Conservation (phyloP, 2,888 invertebrate genomes). For the Conops quadrifasciatus region DNA sequence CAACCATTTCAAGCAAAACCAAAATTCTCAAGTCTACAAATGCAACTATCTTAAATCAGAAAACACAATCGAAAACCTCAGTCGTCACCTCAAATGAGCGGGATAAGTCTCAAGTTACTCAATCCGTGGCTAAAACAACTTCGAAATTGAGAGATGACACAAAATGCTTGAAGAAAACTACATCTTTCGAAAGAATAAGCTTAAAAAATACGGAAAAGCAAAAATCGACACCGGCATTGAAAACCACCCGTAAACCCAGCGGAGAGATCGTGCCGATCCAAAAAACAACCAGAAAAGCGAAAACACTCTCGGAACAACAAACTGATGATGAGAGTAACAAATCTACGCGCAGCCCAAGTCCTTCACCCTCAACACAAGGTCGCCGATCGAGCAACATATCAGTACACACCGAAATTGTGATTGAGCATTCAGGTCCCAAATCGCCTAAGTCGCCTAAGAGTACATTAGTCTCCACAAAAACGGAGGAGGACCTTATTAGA, state of each 20-base stretch:
- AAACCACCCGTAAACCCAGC: conserved; percentile 6
- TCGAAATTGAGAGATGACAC: background rate
- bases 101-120: background rate
- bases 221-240: background rate
- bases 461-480: conserved; percentile 34
- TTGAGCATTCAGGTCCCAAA: conserved; percentile 56
- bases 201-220: background rate
- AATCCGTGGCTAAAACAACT: background rate
- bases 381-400: conserved; percentile 60
- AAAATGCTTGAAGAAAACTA: conserved; percentile 9
- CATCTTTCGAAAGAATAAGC: conserved; percentile 3
- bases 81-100: background rate
- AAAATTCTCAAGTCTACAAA: conserved; percentile 4
- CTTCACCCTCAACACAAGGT: conserved; percentile 52
- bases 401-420: conserved; percentile 58
- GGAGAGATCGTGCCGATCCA: conserved; percentile 26
- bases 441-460: conserved; percentile 40
- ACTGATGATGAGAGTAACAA: conserved; percentile 28
- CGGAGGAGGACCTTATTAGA: conserved; percentile 39
- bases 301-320: conserved; percentile 18
- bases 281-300: conserved; percentile 39
- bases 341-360: conserved; percentile 56
- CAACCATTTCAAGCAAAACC: background rate
- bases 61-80: background rate
- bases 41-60: background rate